phyloP scores from a whole-genome alignment of 64 coral and sea anemone genomes.

The Astreopora myriophthalma region DNA sequence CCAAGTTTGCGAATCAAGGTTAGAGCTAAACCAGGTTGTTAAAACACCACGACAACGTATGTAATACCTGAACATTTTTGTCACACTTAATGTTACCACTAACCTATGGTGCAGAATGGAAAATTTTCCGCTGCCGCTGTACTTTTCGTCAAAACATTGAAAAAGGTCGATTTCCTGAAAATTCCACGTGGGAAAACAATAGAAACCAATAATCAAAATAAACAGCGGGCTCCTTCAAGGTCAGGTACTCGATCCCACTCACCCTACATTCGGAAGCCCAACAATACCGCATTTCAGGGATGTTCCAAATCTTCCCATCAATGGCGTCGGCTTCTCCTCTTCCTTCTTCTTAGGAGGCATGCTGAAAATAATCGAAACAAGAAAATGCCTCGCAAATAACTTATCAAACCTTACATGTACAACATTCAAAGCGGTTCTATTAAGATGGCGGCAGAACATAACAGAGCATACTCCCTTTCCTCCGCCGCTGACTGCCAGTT shows the following conservation, averaged over 20 bases:
- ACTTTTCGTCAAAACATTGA: constrained; percentile 99
- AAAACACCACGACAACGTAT: too few species aligned
- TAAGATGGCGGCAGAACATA: constrained; percentile 49
- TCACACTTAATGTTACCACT: background rate
- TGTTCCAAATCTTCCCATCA: constrained; percentile 97
- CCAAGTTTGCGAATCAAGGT: too few species aligned
- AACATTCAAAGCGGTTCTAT: background rate
- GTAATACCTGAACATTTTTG: background rate
- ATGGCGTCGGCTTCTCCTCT: constrained; percentile 83
- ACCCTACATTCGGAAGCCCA: constrained; percentile 98
- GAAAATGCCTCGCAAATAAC: constrained; percentile 42
- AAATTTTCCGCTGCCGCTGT: constrained; percentile 91
- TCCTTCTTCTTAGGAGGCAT: constrained; percentile 99
- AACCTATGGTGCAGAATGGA: constrained; percentile 99
- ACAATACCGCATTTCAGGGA: constrained; percentile 98
- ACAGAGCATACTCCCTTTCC: constrained; percentile 7
- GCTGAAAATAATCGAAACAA: constrained; percentile 54
- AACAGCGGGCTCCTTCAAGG: background rate
- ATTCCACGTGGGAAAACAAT: constrained; percentile 47
- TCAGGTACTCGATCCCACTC: constrained; percentile 1
- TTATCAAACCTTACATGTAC: constrained; percentile 31
- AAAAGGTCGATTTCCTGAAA: constrained; percentile 97
- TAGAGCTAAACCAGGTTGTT: too few species aligned
- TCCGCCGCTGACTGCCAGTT: background rate
- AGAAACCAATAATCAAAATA: constrained; percentile 1